Conservation (phyloP, 1,140 invertebrate species). For the Listronotus bonariensis region DNA sequence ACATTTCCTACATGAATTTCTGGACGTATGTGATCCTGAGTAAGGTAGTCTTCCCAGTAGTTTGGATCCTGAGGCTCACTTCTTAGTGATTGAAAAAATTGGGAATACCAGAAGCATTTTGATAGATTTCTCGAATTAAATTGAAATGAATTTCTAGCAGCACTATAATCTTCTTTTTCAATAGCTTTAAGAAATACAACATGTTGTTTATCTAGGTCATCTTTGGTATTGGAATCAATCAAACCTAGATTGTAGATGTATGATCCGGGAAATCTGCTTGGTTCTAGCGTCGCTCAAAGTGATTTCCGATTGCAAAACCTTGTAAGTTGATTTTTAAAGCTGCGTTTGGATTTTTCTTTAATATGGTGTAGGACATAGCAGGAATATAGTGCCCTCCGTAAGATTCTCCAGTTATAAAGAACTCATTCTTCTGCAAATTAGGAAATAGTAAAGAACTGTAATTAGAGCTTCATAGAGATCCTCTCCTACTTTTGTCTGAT, state of each 20-base stretch:
- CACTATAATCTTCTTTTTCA: slow-evolving; percentile 17
- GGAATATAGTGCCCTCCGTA: slow-evolving; percentile 85
- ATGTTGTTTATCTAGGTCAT: slow-evolving; percentile 58
- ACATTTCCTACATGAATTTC: slow-evolving; percentile 60
- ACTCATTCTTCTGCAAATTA: slow-evolving; percentile 65
- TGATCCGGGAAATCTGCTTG: slow-evolving; percentile 71
- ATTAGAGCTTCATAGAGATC: slow-evolving; percentile 67
- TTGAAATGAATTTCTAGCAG: slow-evolving; percentile 61
- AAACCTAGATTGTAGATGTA: slow-evolving; percentile 78
- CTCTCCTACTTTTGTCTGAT: slow-evolving; percentile 67
- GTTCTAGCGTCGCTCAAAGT: slow-evolving; percentile 75
- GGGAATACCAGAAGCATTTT: slow-evolving; percentile 64
- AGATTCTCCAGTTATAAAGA: slow-evolving; percentile 83
- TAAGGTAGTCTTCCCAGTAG: slow-evolving; percentile 23
- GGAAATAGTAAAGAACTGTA: slow-evolving; percentile 77
- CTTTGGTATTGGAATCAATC: slow-evolving; percentile 65
- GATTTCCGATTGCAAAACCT: slow-evolving; percentile 83
- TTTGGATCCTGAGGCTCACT: slow-evolving; percentile 34
- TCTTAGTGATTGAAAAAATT: slow-evolving; percentile 33
- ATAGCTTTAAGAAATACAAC: neutral
- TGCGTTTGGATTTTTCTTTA: slow-evolving; percentile 65
- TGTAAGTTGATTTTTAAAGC: slow-evolving; percentile 68
- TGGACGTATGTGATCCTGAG: slow-evolving; percentile 58
- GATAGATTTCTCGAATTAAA: slow-evolving; percentile 43
- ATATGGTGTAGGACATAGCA: slow-evolving; percentile 73